These are phyloP conservation scores for Alsophila aescularia DNA, from an alignment of 2,888 invertebrate genomes.

Conservation along the genomic window DNA sequence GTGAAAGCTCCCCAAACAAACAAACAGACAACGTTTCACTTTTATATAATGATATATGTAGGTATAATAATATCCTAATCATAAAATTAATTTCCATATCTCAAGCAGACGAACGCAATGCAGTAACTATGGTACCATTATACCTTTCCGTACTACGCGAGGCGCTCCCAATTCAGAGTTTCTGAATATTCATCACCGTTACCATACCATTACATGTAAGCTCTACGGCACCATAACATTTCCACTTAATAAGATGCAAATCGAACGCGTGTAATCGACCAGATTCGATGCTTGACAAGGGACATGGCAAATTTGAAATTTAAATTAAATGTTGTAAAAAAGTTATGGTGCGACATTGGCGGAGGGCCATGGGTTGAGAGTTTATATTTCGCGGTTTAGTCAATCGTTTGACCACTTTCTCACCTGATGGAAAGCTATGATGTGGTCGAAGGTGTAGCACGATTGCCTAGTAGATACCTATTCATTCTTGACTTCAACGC, in stretches of 20 bases:
- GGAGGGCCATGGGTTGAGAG: conserved; percentile 21
- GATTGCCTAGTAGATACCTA: too few species aligned
- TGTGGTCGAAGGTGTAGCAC: too few species aligned
- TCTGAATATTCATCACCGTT: conserved; percentile 26
- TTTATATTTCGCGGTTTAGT: background rate
- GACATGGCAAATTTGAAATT: conserved; percentile 26
- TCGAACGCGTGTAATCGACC: conserved; percentile 27
- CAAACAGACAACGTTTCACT: too few species aligned
- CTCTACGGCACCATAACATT: conserved; percentile 27
- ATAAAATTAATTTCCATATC: background rate
- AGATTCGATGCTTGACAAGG: conserved; percentile 25
- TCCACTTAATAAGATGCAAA: conserved; percentile 31
- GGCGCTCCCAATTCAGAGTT: conserved; percentile 13
- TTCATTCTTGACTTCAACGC: too few species aligned
- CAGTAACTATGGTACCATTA: conserved; percentile 10
- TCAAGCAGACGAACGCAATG: conserved; percentile 5
- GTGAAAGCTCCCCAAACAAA: too few species aligned
- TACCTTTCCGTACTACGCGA: conserved; percentile 3
- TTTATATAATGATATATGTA: too few species aligned
- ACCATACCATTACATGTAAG: conserved; percentile 28
- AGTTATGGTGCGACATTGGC: conserved; percentile 31
- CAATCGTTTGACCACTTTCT: too few species aligned
- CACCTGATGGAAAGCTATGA: too few species aligned
- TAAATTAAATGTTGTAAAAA: conserved; percentile 32
- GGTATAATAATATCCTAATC: too few species aligned